Percentiles rank a stretch among this genome's conserved stretches.
These are phyloP conservation scores for Parnassius smintheus DNA, from an alignment of 2,888 invertebrate species.

Conservation along the genomic window DNA sequence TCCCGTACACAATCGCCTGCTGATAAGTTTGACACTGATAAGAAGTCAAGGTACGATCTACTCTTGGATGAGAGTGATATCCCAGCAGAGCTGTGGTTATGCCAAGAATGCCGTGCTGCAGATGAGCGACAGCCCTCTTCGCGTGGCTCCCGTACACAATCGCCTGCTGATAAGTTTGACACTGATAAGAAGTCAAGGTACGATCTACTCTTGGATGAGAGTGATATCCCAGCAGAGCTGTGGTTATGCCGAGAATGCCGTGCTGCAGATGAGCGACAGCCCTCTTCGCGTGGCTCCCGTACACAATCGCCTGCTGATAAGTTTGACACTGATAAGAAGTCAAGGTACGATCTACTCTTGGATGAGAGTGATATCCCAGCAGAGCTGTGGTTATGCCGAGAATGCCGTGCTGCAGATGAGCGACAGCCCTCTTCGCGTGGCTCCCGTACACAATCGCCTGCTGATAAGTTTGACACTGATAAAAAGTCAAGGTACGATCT, in stretches of 20 bases:
- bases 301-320: conserved; percentile 66
- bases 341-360: conserved; percentile 91
- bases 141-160: conserved; percentile 59
- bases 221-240: conserved; percentile 93
- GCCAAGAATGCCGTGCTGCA: conserved; percentile 87
- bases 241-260: conserved; percentile 95
- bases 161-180: conserved; percentile 62
- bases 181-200: conserved; percentile 67
- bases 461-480: conserved; percentile 63
- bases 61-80: conserved; percentile 94
- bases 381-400: conserved; percentile 95
- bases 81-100: conserved; percentile 95
- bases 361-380: conserved; percentile 93
- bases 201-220: conserved; percentile 95
- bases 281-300: conserved; percentile 55
- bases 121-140: conserved; percentile 64
- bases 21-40: conserved; percentile 66
- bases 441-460: conserved; percentile 62
- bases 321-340: conserved; percentile 65
- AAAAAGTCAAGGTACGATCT: conserved; percentile 86
- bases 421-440: conserved; percentile 55
- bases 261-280: conserved; percentile 67
- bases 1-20: conserved; percentile 62
- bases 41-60: conserved; percentile 85
- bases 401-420: conserved; percentile 83